Evolutionary conservation across 2,888 invertebrate species (phyloP), one percentile per base, ranked within the genome.

Genomic region (Kuschelorhynchus macadamiae): DNA sequence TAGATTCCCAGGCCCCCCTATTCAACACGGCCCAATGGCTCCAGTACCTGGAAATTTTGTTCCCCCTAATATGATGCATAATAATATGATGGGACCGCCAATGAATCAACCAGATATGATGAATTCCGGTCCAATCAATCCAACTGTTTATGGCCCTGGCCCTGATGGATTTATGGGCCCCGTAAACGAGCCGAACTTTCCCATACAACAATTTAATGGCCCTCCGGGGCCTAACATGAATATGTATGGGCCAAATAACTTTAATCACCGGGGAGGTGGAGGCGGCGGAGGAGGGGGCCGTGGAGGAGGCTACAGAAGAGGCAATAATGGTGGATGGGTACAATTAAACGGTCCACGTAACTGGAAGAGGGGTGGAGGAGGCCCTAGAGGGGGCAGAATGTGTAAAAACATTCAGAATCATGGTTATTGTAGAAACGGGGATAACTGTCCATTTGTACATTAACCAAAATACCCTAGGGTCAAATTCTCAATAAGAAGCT

Each of bases 371-470:
- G 82, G 83, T 17, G 80, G 83, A 64, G 85, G 86, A 39, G 81
- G 85, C 16, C 59, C 85, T 81, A 16, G 86, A 25, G 74, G 77
- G 8, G 83, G 84, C 16, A 70, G 86, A 81, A 39, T 88, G 86
- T 95, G 95, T 80, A 90, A 92, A 80, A 92, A 93, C 81, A 92
- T 92, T 78, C 90, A 91, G 80, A 90, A 91, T 77, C 90, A 88
- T 75, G 95, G 95, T 0, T 92, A 89, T 69, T 96, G 96, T 84
- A 86, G 93, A 53, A 89, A 92, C 79, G 93, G 93, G 60, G 92
- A 92, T 75, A 90, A 90, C 75, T 96, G 96, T 84, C 89, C 90
- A 57, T 96, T 92, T 82, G 85, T 94, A 74, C 96, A 96, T 86
- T 93, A 93, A 8, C 66, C 17, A 30, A 7, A 5, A 25, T 25